phyloP scores from a whole-genome alignment of 2,113 vertebrate genomes.

The Varanus komodoensis region DNA sequence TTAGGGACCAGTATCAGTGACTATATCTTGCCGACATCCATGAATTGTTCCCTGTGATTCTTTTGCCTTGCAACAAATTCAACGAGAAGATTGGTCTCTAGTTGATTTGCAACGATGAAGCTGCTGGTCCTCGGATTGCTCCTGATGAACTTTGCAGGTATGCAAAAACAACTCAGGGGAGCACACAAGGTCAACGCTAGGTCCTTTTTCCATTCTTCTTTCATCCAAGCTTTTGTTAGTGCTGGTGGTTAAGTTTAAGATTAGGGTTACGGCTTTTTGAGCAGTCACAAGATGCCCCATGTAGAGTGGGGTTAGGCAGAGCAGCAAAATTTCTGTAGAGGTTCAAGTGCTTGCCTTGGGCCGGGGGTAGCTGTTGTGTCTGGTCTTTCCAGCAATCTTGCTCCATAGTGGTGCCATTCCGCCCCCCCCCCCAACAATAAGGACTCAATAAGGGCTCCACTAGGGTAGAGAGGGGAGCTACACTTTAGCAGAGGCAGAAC shows the following conservation, averaged over 20 bases:
- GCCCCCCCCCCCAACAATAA: neutral
- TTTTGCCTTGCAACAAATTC: conserved; percentile 21
- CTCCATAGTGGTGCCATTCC: neutral
- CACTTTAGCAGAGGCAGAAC: too few species aligned
- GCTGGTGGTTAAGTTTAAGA: too few species aligned
- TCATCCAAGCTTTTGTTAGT: neutral
- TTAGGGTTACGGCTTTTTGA: neutral
- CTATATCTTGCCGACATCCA: neutral
- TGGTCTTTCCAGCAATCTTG: neutral
- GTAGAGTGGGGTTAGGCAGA: neutral
- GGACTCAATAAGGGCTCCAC: too few species aligned
- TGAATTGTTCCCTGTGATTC: neutral
- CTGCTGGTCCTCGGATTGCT: conserved; percentile 1
- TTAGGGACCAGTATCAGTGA: neutral
- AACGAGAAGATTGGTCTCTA: neutral
- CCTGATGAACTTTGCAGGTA: conserved; percentile 25
- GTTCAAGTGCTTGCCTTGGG: neutral
- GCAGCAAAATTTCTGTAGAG: neutral
- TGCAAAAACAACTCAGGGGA: neutral
- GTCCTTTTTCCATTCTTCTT: neutral
- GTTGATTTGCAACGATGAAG: neutral
- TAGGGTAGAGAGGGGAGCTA: too few species aligned
- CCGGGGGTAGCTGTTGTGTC: neutral
- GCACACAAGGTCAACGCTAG: neutral
- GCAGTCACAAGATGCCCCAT: neutral